Conservation (phyloP, 1,140 invertebrate genomes). For the Megalopta genalis region DNA sequence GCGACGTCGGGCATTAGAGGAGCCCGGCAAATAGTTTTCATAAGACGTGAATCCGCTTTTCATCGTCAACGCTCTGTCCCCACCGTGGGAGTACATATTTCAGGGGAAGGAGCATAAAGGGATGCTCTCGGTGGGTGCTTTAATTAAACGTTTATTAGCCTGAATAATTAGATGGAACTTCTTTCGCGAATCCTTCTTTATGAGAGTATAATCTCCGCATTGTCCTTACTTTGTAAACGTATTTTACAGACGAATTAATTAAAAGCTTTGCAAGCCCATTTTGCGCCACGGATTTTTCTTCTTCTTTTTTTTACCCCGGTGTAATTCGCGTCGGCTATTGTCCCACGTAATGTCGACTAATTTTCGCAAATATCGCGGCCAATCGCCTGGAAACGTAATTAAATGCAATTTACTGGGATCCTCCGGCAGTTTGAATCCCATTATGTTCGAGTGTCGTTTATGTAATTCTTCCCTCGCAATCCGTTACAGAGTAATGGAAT, state of each 20-base stretch:
- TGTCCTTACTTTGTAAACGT: constrained; percentile 8
- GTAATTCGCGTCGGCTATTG: background rate
- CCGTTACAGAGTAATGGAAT: too few relatives aligned
- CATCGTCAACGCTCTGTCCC: background rate
- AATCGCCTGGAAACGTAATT: background rate
- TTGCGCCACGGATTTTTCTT: background rate
- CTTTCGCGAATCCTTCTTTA: constrained; percentile 5
- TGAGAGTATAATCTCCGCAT: background rate
- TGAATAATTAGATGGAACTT: constrained; percentile 3
- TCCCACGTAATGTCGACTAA: background rate
- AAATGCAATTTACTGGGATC: too few relatives aligned
- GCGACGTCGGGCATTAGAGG: background rate
- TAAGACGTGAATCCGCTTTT: background rate
- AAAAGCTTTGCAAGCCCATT: background rate
- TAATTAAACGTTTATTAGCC: constrained; percentile 31
- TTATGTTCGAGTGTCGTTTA: too few relatives aligned
- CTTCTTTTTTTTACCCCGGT: background rate
- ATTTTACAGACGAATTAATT: background rate
- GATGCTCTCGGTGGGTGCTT: background rate
- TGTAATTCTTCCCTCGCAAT: too few relatives aligned
- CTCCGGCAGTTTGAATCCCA: too few relatives aligned
- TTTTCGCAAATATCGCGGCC: background rate
- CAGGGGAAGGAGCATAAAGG: background rate
- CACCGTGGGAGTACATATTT: background rate
- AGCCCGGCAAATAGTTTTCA: background rate